Percentiles rank a stretch among this genome's conserved stretches.
Conservation (phyloP, 2,113 vertebrate genomes). For the Tragelaphus imberbis region DNA sequence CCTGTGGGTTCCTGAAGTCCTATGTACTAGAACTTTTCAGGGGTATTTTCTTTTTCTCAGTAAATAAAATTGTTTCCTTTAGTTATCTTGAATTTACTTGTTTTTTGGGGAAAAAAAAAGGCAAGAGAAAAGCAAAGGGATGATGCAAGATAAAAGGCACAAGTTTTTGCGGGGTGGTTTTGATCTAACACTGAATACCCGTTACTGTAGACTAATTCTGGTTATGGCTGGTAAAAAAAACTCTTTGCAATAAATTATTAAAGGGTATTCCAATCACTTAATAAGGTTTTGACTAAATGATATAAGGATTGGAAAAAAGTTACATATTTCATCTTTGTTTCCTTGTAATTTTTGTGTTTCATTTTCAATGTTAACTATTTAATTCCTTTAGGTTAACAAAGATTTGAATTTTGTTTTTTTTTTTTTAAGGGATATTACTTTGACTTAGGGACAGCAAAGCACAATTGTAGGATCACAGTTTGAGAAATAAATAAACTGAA, state of each 20-base stretch:
- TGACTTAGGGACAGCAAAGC: conserved; percentile 1
- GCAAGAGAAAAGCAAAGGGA: not conserved
- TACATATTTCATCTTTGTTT: not conserved
- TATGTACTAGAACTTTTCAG: not conserved
- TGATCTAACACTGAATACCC: not conserved
- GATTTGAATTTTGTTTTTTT: not conserved
- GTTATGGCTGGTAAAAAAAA: not conserved
- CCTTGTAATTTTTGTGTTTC: conserved; percentile 16
- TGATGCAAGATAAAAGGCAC: not conserved
- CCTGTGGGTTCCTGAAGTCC: not conserved
- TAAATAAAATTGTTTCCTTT: conserved; percentile 26
- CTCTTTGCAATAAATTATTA: not conserved
- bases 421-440: conserved; percentile 4
- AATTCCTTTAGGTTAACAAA: not conserved
- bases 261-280: not conserved
- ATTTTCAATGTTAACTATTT: not conserved
- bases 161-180: not conserved
- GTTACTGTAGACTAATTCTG: not conserved
- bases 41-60: not conserved
- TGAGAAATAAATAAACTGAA: conserved; percentile 55
- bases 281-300: not conserved
- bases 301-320: not conserved
- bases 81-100: conserved; percentile 2
- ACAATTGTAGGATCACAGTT: conserved; percentile 26
- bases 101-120: not conserved